Percentiles rank a stretch among this genome's conserved stretches.
phyloP scores from a whole-genome alignment of 2,888 invertebrate genomes.

The Ganaspis brasiliensis region DNA sequence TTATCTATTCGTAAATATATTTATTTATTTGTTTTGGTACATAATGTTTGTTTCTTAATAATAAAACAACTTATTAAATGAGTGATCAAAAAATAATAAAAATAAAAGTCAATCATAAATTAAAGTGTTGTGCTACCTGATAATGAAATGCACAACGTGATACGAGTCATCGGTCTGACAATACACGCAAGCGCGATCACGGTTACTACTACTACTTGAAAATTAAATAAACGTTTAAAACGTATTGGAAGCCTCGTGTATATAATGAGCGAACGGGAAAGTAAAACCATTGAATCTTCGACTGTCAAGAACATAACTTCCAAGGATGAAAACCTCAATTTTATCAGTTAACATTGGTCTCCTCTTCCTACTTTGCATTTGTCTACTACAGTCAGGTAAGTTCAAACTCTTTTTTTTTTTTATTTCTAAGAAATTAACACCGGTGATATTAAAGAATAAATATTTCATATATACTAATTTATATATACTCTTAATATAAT shows the following conservation, averaged over 20 bases:
- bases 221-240: conserved; percentile 20
- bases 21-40: no score
- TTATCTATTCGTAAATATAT: no score
- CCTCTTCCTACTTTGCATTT: conserved; percentile 17
- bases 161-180: conserved; percentile 23
- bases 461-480: no score
- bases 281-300: conserved; percentile 73
- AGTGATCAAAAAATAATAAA: not conserved
- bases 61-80: not conserved
- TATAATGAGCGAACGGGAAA: conserved; percentile 71
- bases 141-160: conserved; percentile 45
- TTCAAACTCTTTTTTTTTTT: not conserved
- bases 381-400: conserved; percentile 13
- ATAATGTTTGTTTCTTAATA: not conserved
- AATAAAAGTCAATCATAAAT: conserved; percentile 6
- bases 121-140: conserved; percentile 30
- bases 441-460: not conserved
- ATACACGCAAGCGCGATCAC: conserved; percentile 31
- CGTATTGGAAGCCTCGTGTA: conserved; percentile 67
- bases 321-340: conserved; percentile 50
- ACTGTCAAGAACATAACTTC: conserved; percentile 64
- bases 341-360: conserved; percentile 33
- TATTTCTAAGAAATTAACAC: not conserved
- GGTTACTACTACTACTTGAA: not conserved
- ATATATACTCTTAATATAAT: no score